Conservation (phyloP, 2,113 vertebrate genomes). For the Gobiocypris rarus region DNA sequence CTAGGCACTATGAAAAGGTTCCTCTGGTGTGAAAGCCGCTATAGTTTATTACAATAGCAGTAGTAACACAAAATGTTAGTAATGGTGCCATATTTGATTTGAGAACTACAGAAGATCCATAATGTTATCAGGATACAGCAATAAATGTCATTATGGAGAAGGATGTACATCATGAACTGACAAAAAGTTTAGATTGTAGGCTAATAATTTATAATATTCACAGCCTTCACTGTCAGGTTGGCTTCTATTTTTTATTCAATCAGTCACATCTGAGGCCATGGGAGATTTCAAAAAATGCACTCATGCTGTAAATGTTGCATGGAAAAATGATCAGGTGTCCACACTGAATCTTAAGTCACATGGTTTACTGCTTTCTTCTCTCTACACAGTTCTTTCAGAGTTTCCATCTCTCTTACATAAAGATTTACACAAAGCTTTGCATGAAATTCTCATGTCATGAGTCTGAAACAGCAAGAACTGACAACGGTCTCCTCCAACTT, state of each 20-base stretch:
- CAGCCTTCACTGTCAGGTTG: neutral
- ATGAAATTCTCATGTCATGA: neutral
- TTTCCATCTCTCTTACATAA: neutral
- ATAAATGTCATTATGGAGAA: neutral
- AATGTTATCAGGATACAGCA: neutral
- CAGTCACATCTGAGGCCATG: neutral
- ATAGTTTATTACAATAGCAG: too few relatives aligned
- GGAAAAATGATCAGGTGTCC: neutral
- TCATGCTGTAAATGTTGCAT: neutral
- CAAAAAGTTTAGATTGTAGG: neutral
- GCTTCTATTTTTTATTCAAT: constrained; percentile 1
- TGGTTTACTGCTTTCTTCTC: neutral
- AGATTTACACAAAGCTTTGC: neutral
- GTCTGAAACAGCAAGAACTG: neutral
- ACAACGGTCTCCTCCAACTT: neutral
- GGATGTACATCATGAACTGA: neutral
- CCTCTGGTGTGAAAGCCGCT: too few relatives aligned
- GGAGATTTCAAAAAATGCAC: neutral
- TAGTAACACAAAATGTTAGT: too few relatives aligned
- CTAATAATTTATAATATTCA: neutral
- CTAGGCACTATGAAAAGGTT: too few relatives aligned
- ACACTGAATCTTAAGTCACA: neutral
- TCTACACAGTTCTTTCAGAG: neutral
- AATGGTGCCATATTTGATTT: too few relatives aligned
- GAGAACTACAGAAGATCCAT: too few relatives aligned